A percentile compares a stretch with the other conserved stretches of the same genome.
Evolutionary conservation across 2,113 vertebrate genomes (phyloP).

Genomic region (Mesoclemmys tuberculata): DNA sequence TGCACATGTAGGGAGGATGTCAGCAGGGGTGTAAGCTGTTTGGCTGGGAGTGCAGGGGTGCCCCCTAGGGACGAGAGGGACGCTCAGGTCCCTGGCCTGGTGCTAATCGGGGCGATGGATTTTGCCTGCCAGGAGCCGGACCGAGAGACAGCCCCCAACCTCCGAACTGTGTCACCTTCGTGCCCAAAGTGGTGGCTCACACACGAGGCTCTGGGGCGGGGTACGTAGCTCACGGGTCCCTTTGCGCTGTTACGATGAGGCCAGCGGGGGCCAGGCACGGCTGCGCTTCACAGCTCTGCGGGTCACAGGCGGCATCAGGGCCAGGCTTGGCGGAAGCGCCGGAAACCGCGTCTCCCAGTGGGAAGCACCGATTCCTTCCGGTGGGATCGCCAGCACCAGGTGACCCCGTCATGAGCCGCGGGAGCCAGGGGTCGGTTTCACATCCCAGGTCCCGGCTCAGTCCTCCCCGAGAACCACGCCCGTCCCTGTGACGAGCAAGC

Average conservation of each 20-base stretch:
- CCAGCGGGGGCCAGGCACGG: neutral
- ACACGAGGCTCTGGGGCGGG: neutral
- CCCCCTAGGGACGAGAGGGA: neutral
- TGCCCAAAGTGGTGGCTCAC: neutral
- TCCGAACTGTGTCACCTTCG: neutral
- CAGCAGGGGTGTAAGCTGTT: neutral
- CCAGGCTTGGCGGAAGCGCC: neutral
- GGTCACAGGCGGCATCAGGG: neutral
- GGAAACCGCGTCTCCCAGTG: neutral
- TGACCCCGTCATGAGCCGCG: neutral
- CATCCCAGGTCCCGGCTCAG: neutral
- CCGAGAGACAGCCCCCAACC: rapidly evolving
- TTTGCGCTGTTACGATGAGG: neutral
- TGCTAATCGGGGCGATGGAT: neutral
- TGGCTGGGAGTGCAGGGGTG: neutral
- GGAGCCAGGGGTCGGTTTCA: neutral
- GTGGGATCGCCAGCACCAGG: neutral
- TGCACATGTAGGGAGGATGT: too few species aligned
- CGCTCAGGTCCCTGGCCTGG: neutral
- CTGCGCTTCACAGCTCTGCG: neutral
- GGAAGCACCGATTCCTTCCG: neutral
- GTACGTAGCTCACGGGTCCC: neutral
- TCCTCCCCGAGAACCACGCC: neutral
- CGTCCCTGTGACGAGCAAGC: neutral
- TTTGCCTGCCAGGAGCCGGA: neutral